These are phyloP conservation scores for Diaperis boleti DNA, from an alignment of 2,888 invertebrate genomes.

Conservation along the genomic window DNA sequence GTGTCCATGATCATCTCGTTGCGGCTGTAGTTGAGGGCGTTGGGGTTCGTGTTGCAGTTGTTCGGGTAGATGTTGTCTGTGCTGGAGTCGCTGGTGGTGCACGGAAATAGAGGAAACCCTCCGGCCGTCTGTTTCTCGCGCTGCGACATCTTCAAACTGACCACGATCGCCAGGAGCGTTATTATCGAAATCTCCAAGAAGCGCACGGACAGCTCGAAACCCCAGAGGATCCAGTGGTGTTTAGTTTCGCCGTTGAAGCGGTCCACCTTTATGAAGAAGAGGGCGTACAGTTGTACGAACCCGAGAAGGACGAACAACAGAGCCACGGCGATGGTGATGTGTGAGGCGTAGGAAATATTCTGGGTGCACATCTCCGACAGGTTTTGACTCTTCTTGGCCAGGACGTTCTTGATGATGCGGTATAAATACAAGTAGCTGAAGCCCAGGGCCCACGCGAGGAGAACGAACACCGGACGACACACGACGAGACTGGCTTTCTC, in stretches of 20 bases:
- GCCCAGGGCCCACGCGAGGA: conserved; percentile 86
- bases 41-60: conserved; percentile 87
- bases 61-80: conserved; percentile 89
- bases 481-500: conserved; percentile 72
- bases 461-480: conserved; percentile 87
- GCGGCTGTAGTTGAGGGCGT: conserved; percentile 83
- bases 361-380: conserved; percentile 81
- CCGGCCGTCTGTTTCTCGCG: conserved; percentile 80
- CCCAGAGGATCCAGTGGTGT: conserved; percentile 92
- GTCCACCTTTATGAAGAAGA: conserved; percentile 73
- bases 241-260: conserved; percentile 71
- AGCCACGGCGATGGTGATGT: conserved; percentile 89
- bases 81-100: conserved; percentile 80
- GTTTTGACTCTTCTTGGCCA: conserved; percentile 83
- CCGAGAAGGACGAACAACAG: conserved; percentile 87
- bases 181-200: conserved; percentile 90
- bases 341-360: conserved; percentile 88
- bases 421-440: conserved; percentile 88
- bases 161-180: conserved; percentile 87
- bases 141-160: conserved; percentile 75
- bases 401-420: conserved; percentile 79
- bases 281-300: conserved; percentile 85
- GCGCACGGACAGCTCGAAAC: conserved; percentile 87
- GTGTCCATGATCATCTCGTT: conserved; percentile 66
- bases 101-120: conserved; percentile 84